Percentiles rank a stretch among this genome's conserved stretches.
Conservation (phyloP, 2,888 invertebrate genomes). For the Ectemnius continuus region DNA sequence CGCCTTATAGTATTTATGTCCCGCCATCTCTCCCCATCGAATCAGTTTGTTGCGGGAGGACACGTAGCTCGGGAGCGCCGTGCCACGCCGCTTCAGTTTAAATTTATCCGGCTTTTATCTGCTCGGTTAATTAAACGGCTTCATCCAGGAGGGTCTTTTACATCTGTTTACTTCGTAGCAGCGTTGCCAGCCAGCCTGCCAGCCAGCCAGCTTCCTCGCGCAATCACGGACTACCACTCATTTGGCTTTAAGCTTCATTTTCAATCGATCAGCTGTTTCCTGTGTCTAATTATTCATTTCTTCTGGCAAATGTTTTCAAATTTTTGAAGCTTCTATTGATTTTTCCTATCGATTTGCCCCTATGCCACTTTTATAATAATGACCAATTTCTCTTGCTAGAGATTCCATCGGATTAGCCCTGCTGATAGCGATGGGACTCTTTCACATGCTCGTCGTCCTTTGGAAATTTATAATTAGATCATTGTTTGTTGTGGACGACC, state of each 20-base stretch:
- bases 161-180: background rate
- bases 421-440: background rate
- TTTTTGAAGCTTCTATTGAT: too few species aligned
- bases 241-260: too few species aligned
- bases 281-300: too few species aligned
- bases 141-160: background rate
- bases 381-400: too few species aligned
- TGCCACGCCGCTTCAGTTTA: background rate
- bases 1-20: background rate
- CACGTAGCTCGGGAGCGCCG: background rate
- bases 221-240: background rate
- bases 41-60: background rate
- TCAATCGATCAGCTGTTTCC: too few species aligned
- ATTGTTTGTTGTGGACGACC: conserved; percentile 32
- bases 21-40: too few species aligned
- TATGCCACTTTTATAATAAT: too few species aligned
- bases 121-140: conserved; percentile 8
- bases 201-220: background rate
- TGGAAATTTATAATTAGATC: conserved; percentile 34
- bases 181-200: conserved; percentile 3
- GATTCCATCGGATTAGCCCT: background rate
- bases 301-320: too few species aligned
- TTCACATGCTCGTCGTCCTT: conserved; percentile 8
- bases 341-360: too few species aligned
- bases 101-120: background rate